A percentile compares a stretch with the other conserved stretches of the same genome.
Conservation (phyloP, 2,797 vertebrate genomes). For the Parambassis ranga region DNA sequence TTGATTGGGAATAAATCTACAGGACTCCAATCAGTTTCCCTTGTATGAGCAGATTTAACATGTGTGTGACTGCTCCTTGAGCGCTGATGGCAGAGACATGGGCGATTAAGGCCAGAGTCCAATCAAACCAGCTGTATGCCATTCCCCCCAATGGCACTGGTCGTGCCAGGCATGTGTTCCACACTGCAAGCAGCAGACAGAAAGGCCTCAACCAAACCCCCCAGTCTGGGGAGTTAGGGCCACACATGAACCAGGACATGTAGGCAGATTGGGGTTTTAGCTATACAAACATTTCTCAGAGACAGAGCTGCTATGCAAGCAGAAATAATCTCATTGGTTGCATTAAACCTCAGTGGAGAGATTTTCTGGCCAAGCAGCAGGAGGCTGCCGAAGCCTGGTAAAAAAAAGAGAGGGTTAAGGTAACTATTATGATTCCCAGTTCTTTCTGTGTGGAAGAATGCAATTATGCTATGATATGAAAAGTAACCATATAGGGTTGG, state of each 20-base stretch:
- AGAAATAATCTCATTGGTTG: conserved; percentile 71
- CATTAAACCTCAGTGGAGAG: conserved; percentile 55
- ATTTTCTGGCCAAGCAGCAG: conserved; percentile 38
- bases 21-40: conserved; percentile 74
- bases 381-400: conserved; percentile 19
- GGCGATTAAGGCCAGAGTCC: conserved; percentile 67
- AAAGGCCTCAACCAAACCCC: conserved; percentile 48
- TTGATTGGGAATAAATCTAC: conserved; percentile 59
- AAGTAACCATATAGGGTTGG: neutral
- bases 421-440: conserved; percentile 25
- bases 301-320: conserved; percentile 65
- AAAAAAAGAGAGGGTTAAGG: conserved; percentile 20
- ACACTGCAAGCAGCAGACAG: conserved; percentile 47
- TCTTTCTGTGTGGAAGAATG: conserved; percentile 3
- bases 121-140: conserved; percentile 76
- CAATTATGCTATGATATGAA: neutral
- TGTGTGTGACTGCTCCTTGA: conserved; percentile 71
- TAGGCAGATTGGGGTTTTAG: conserved; percentile 66
- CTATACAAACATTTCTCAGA: conserved; percentile 62
- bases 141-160: conserved; percentile 44
- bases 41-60: conserved; percentile 69
- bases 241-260: conserved; percentile 70
- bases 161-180: conserved; percentile 70
- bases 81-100: conserved; percentile 70
- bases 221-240: conserved; percentile 57